Conservation (phyloP, 2,888 invertebrate species). For the Pollenia angustigena region DNA sequence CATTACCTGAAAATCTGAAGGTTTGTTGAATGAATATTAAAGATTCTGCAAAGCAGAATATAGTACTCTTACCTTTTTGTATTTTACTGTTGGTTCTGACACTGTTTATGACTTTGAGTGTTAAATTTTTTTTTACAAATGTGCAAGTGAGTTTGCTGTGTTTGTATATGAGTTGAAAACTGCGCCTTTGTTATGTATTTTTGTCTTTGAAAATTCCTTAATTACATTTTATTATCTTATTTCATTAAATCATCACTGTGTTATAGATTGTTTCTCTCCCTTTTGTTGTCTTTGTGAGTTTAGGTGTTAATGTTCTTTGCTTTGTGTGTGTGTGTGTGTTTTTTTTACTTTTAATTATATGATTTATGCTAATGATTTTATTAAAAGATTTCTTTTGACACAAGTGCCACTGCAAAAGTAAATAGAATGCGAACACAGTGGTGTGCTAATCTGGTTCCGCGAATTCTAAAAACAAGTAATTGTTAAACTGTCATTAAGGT, state of each 20-base stretch:
- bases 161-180: background rate
- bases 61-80: no score
- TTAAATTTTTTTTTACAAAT: background rate
- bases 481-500: background rate
- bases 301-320: background rate
- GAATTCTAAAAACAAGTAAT: background rate
- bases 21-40: no score
- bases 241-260: conserved; percentile 49
- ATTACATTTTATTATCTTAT: conserved; percentile 49
- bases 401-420: background rate
- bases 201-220: conserved; percentile 27
- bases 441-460: background rate
- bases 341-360: conserved; percentile 4
- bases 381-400: background rate
- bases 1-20: no score
- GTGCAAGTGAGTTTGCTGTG: background rate
- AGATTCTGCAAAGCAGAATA: no score
- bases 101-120: background rate
- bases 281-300: background rate
- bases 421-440: background rate
- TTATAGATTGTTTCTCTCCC: background rate
- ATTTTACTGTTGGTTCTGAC: background rate
- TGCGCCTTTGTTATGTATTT: background rate
- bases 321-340: background rate
- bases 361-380: conserved; percentile 4